These are phyloP conservation scores for Hypanus sabinus DNA, from an alignment of 2,113 vertebrate species.

Conservation along the genomic window DNA sequence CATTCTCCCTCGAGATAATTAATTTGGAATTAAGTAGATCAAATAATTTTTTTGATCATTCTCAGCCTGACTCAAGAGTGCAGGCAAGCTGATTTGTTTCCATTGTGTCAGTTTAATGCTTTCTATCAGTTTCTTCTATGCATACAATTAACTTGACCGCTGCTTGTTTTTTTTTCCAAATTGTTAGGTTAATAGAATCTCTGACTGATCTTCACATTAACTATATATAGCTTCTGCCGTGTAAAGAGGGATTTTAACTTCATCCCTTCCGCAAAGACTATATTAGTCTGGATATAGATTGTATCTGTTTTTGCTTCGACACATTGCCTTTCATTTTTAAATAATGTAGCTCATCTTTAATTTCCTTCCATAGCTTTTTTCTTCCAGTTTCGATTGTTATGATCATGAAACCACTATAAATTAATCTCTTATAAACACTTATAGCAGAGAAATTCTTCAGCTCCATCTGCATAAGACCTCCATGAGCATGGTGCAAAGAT, in stretches of 20 bases:
- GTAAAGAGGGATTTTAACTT: conserved; percentile 13
- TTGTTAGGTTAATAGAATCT: conserved; percentile 30
- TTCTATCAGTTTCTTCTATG: conserved; percentile 3
- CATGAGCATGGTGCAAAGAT: neutral
- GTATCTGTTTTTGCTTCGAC: neutral
- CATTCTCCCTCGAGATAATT: neutral
- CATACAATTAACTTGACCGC: conserved; percentile 30
- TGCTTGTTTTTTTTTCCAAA: neutral
- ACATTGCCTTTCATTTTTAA: neutral
- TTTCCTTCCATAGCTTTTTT: neutral
- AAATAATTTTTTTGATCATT: conserved; percentile 9
- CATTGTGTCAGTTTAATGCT: conserved; percentile 29
- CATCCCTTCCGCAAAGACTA: neutral
- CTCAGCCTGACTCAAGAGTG: neutral
- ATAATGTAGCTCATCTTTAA: neutral
- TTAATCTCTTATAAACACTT: conserved; percentile 6
- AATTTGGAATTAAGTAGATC: conserved; percentile 9
- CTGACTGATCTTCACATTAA: neutral
- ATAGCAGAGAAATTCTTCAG: neutral
- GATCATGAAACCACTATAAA: neutral
- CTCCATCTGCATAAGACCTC: neutral
- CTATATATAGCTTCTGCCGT: neutral
- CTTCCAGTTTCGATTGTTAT: neutral
- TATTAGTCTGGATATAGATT: neutral
- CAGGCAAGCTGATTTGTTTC: conserved; percentile 1